Evolutionary conservation across 2,113 vertebrate genomes (phyloP).

Genomic region (Percopsis transmontana): DNA sequence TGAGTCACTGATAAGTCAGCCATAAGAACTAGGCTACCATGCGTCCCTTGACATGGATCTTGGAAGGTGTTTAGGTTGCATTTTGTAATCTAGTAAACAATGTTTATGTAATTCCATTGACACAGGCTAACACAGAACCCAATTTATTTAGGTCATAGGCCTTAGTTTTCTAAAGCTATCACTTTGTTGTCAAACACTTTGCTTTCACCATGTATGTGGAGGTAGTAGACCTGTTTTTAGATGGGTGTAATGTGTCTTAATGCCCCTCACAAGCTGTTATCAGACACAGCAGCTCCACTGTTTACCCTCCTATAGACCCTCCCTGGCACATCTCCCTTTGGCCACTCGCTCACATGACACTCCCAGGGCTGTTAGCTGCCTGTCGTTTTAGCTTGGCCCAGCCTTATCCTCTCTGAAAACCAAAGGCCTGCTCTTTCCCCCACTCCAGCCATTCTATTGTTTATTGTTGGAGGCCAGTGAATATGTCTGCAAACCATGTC

Average conservation of each 20-base stretch:
- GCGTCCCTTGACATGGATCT: neutral
- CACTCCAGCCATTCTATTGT: constrained; percentile 57
- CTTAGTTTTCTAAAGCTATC: neutral
- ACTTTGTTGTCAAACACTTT: neutral
- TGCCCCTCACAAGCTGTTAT: constrained; percentile 61
- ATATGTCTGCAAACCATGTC: constrained; percentile 9
- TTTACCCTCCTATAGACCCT: constrained; percentile 57
- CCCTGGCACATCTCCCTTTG: constrained; percentile 53
- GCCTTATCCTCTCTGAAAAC: constrained; percentile 40
- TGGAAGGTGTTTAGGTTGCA: too few species aligned
- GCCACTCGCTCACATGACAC: constrained; percentile 68
- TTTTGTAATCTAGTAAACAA: too few species aligned
- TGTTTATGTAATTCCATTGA: neutral
- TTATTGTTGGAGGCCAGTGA: constrained; percentile 53
- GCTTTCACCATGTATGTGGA: constrained; percentile 23
- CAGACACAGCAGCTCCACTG: constrained; percentile 69
- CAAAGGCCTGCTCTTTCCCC: constrained; percentile 56
- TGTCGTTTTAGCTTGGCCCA: constrained; percentile 54
- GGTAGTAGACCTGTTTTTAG: constrained; percentile 21
- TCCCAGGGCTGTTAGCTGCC: constrained; percentile 47
- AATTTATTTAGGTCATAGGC: neutral
- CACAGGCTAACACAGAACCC: neutral
- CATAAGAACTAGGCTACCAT: neutral
- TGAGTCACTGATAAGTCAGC: neutral
- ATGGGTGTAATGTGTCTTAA: constrained; percentile 33